Base-by-base conservation (phyloP, 1,140 invertebrate genomes). In the Pissodes strobi region DNA sequence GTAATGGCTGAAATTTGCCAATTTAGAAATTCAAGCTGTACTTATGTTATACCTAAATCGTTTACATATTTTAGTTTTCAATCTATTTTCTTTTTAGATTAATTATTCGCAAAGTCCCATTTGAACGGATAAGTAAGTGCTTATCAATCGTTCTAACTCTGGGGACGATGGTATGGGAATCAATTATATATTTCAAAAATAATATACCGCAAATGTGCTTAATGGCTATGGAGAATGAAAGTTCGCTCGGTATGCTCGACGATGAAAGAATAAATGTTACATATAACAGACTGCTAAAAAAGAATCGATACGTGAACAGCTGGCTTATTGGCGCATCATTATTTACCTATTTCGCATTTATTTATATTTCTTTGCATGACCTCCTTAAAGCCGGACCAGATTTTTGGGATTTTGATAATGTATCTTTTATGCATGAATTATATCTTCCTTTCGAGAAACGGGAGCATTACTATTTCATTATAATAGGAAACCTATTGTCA, bases 51-150 rank as follows among this genome's bases (percentile, higher is more conserved):
- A n/a, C n/a, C n/a, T n/a, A n/a, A n/a, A n/a, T n/a, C n/a, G n/a
- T n/a, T n/a, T n/a, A n/a, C n/a, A n/a, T n/a, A n/a, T n/a, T n/a
- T n/a, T n/a, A n/a, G n/a, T 4, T 17, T 43, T 1, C 10, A 43
- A 43, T 8, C 1, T 9, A 1, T 13, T 1, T 43, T 43, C 8
- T 56, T 17, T 53, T 37, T 17, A 53, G 49, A 5, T 8, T 53
- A 10, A 34, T 53, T 15, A 13, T 34, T 21, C 2, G 37, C 13
- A 9, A 37, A 0, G 49, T 34, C 12, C 21, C 52, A 3, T 56
- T 56, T 23, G 52, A 41, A 56, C 15, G 52, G n/a, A 21, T 56
- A 4, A 56, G 52, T 37, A 56, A 41, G 21, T 39, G 52, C 21
- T 9, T 56, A 2, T 56, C 52, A 12, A 37, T 56, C 1, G 6